Base-by-base conservation (phyloP, 1,140 invertebrate species). In the Drosophila ananassae region DNA sequence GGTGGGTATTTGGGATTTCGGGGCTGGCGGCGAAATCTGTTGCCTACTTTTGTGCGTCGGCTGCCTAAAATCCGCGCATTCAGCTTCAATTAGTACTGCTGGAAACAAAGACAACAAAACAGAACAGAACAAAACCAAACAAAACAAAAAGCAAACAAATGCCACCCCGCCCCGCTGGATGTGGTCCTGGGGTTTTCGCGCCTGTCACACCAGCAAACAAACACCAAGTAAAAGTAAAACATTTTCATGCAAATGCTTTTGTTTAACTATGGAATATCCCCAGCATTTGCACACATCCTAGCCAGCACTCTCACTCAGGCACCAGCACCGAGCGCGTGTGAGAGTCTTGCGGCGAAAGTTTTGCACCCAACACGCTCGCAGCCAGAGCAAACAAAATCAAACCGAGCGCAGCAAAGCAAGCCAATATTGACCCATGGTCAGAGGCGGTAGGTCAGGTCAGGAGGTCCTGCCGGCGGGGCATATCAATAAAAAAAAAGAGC, bases 181-280 rank as follows among this genome's bases (percentile, higher is more conserved):
- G n/a, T 21, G 13, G 41, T 44, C 9, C 5, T 7, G 13, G 13
- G 41, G 41, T 44, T 44, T 17, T 44, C 2, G 41, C 50, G 7
- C 44, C 21, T 22, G 24, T 53, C 52, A 39, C 59, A 62, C 44
- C 44, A 22, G 44, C 53, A 56, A 62, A 72, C 32, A 55, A 89
- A 74, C 79, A 77, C 72, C 54, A 89, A 82, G 72, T 73, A 79
- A 79, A 89, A 89, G 83, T 83, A 77, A 79, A 89, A 89, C 83
- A 89, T 83, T 87, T 79, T 82, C 79, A 79, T 79, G 83, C 75
- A 89, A 89, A 87, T 87, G 79, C 73, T 79, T 87, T 77, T 89
- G 76, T 89, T 76, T 79, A 87, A 79, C 83, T 83, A 83, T 74
- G 72, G 80, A 89, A 89, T 89, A 89, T 82, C 78, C 80, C 71